phyloP scores from a whole-genome alignment of 1,140 invertebrate species.

The Drosophila melanica region DNA sequence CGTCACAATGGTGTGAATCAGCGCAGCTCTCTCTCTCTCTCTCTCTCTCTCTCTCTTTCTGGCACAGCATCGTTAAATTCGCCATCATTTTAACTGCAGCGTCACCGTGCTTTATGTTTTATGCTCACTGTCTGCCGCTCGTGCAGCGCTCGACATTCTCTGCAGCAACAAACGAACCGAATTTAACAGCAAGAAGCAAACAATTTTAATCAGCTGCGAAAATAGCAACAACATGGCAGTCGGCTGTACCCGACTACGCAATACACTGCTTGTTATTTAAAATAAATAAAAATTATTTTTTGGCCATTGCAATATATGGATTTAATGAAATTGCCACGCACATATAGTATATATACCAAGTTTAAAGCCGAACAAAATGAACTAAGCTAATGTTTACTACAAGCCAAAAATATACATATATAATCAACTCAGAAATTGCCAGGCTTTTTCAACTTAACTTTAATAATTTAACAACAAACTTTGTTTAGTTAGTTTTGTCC shows the following conservation, averaged over 20 bases:
- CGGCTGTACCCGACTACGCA: background rate
- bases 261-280: no score
- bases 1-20: slow-evolving; percentile 26
- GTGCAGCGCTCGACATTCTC: background rate
- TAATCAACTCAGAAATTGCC: no score
- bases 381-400: no score
- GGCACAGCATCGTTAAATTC: slow-evolving; percentile 27
- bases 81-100: slow-evolving; percentile 29
- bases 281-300: no score
- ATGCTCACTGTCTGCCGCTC: slow-evolving; percentile 34
- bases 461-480: no score
- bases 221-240: background rate
- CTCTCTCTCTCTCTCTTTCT: slow-evolving; percentile 26
- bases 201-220: slow-evolving; percentile 39
- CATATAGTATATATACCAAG: no score
- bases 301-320: no score
- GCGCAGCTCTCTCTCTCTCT: slow-evolving; percentile 17
- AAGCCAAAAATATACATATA: no score
- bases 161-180: slow-evolving; percentile 33
- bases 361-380: no score
- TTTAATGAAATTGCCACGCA: no score
- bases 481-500: no score
- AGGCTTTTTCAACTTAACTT: no score
- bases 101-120: slow-evolving; percentile 43
- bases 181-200: slow-evolving; percentile 31